Conservation (phyloP, 2,888 invertebrate species). For the Sarcophaga caerulescens region DNA sequence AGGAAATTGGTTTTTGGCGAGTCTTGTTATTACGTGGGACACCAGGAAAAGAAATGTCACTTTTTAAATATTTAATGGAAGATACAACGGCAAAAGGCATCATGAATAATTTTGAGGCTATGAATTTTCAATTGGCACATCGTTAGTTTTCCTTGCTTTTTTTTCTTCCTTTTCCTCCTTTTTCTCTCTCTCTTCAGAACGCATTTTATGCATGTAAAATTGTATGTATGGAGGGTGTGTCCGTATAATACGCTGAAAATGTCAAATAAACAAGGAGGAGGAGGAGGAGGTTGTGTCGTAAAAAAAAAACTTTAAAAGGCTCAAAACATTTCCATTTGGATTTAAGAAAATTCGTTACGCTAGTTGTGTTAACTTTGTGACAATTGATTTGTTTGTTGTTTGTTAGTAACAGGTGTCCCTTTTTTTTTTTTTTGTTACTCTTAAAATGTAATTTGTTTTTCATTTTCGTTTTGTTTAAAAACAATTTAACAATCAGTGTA, state of each 20-base stretch:
- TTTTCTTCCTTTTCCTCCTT: neutral
- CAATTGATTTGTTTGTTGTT: slow-evolving; percentile 59
- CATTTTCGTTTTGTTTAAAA: slow-evolving; percentile 48
- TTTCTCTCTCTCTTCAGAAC: slow-evolving; percentile 13
- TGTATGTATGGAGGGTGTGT: neutral
- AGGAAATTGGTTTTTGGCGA: slow-evolving; percentile 52
- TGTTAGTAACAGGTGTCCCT: slow-evolving; percentile 51
- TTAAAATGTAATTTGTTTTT: slow-evolving; percentile 42
- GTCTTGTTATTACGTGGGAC: slow-evolving; percentile 45
- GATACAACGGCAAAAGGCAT: slow-evolving; percentile 69
- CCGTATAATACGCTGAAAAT: neutral
- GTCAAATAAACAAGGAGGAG: neutral
- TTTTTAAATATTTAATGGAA: slow-evolving; percentile 69
- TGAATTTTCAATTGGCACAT: slow-evolving; percentile 76
- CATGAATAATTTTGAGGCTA: slow-evolving; percentile 79
- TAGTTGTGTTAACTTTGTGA: slow-evolving; percentile 27
- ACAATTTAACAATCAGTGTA: slow-evolving; percentile 50
- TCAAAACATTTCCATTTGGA: slow-evolving; percentile 9
- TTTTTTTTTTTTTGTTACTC: slow-evolving; percentile 17
- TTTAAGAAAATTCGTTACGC: slow-evolving; percentile 40
- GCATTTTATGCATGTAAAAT: slow-evolving; percentile 43
- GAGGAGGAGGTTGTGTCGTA: neutral
- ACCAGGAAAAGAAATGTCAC: slow-evolving; percentile 55
- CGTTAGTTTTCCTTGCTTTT: slow-evolving; percentile 59
- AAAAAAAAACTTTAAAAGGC: slow-evolving; percentile 16